Evolutionary conservation across 2,797 vertebrate genomes (phyloP), one percentile per base, ranked within the genome.

Genomic region (Cyprinodon diabolis): DNA sequence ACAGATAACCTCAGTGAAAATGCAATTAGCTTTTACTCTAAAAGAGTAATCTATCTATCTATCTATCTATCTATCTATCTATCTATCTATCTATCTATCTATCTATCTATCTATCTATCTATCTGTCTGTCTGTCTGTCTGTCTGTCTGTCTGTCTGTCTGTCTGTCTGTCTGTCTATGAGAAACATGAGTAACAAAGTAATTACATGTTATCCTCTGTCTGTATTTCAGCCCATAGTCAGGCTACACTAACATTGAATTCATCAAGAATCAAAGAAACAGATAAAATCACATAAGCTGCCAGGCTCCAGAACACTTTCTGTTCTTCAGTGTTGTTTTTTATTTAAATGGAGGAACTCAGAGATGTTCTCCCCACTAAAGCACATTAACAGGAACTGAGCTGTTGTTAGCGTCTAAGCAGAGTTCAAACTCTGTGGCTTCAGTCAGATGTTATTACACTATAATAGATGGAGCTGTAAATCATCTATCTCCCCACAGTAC

Each of bases 261-360:
- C 74, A 69, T 6, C 25, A 4, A 5, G 43, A 63, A 68, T 84
- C 70, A 62, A 9, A 68, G 75, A 87, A 66, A 80, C 19, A 47
- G 80, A 79, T 3, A 67, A 71, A 58, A 78, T 86, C 68, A 74
- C 35, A 1, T 89, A n/a, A 73, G 0, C 73, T 87, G 86, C 84
- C 37, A 70, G 70, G 12, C 66, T 66, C 79, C 80, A 69, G 6
- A 76, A 54, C 4, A 10, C 66, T 47, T 45, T 65, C 62, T 66
- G 62, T 73, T 37, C 9, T n/a, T 37, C 1, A 13, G 57, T 70
- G 91, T 76, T 10, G 52, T 30, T 63, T 87, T 89, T 69, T 4
- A 1, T 54, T 0, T 63, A 25, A 60, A 0, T 12, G 0, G 0
- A 23, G 0, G 17, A 63, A 0, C 0, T 0, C 0, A 0, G 2